Evolutionary conservation across 1,140 invertebrate genomes (phyloP).

Genomic region (Anthonomus grandis): DNA sequence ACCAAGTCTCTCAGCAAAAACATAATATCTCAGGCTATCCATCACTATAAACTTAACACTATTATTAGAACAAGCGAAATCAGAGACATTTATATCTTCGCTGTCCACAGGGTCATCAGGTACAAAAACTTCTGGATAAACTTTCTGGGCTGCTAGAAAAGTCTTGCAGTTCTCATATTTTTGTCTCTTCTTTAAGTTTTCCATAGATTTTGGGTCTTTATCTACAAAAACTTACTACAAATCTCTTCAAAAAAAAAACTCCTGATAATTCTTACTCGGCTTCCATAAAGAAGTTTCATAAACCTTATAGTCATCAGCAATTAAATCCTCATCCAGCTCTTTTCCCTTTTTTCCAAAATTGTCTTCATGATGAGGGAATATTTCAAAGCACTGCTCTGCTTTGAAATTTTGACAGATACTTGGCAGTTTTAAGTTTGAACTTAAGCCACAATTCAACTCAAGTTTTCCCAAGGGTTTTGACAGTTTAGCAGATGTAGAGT

Average conservation of each 20-base stretch:
- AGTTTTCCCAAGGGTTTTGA: not conserved
- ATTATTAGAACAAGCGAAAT: conserved; percentile 56
- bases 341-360: no score
- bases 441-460: conserved; percentile 7
- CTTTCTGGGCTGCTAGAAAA: conserved; percentile 48
- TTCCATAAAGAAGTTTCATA: no score
- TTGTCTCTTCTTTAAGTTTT: conserved; percentile 49
- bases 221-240: conserved; percentile 5
- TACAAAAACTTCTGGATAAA: conserved; percentile 40
- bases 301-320: no score
- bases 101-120: not conserved
- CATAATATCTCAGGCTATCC: conserved; percentile 65
- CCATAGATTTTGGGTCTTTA: conserved; percentile 53
- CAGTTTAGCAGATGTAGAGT: not conserved
- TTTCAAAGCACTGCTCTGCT: conserved; percentile 10
- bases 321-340: no score
- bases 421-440: not conserved
- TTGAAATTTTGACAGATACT: conserved; percentile 10
- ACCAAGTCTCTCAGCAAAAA: conserved; percentile 71
- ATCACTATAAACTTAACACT: conserved; percentile 68
- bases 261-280: no score
- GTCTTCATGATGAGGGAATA: not conserved
- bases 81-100: conserved; percentile 28
- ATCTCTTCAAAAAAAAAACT: no score
- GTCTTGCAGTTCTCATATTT: conserved; percentile 48